Evolutionary conservation across 2,888 invertebrate species (phyloP), one percentile per base, ranked within the genome.

Genomic region (Drymonia ruficornis): DNA sequence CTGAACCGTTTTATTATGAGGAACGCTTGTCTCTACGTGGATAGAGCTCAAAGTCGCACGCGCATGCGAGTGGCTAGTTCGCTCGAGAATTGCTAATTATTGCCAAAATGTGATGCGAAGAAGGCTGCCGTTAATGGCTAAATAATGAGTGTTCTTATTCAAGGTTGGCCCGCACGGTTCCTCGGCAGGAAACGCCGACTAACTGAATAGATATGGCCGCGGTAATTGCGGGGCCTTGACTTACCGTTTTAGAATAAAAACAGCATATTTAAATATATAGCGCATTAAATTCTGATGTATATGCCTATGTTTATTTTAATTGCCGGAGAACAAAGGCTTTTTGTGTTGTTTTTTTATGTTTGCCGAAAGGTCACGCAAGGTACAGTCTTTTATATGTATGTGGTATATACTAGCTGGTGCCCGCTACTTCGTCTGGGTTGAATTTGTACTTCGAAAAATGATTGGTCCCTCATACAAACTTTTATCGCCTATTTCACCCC

Each of bases 161-260:
- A 91, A 91, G 91, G 91, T 84, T 84, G 65, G 49, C 56, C 65
- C 70, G 67, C 80, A 76, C 76, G 77, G 82, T 81, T 89, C 74
- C 85, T 86, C 83, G 75, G 70, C 90, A 91, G 91, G 91, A 92
- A 91, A 87, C 87, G 71, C 75, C 77, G 76, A 80, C 79, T 81
- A 83, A 84, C 87, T 76, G 86, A 89, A 87, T 89, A 89, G 89
- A 89, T 91, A 89, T 84, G 83, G 84, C 83, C 86, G 81, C 83
- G 84, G 86, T 85, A 89, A 91, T 91, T 89, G 86, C 75, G 73
- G 67, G 81, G 72, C 91, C 91, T 91, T 90, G 90, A 89, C 86
- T 90, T 88, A 90, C 90, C 87, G 91, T 90, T 91, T 91, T 86
- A 86, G 86, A 89, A 85, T 84, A 86, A 45, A 83, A 89, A 86